A percentile compares a stretch with the other conserved stretches of the same genome.
phyloP scores from a whole-genome alignment of 2,113 vertebrate genomes.

The Melanerpes formicivorus region DNA sequence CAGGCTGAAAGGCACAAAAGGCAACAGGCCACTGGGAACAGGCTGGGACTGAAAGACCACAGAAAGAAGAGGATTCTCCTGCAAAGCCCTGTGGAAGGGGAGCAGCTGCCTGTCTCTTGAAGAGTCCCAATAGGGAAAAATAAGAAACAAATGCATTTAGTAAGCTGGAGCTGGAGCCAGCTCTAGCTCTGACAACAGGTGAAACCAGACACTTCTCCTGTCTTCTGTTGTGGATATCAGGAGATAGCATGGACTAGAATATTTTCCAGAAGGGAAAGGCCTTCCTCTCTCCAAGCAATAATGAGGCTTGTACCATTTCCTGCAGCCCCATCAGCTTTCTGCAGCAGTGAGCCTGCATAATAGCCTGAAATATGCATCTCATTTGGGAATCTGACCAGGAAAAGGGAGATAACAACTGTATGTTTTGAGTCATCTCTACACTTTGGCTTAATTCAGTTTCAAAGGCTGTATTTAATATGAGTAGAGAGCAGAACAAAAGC shows the following conservation, averaged over 20 bases:
- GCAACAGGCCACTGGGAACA: not conserved
- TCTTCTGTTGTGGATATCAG: not conserved
- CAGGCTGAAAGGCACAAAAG: not conserved
- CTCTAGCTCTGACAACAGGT: not conserved
- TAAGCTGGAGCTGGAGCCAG: not conserved
- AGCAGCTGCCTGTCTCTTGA: not conserved
- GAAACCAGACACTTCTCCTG: not conserved
- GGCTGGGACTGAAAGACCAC: not conserved
- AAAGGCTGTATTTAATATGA: not conserved
- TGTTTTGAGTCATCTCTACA: not conserved
- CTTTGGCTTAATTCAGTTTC: not conserved
- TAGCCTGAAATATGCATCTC: not conserved
- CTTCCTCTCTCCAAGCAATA: not conserved
- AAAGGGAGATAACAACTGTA: not conserved
- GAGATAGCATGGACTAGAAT: not conserved
- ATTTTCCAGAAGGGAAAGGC: not conserved
- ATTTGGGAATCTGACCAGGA: not conserved
- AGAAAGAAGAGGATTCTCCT: not conserved
- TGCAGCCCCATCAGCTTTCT: not conserved
- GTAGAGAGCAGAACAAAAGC: constrained; percentile 6
- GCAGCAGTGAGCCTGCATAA: not conserved
- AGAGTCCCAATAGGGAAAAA: not conserved
- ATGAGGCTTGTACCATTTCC: not conserved
- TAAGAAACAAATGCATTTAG: not conserved
- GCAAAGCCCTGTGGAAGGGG: not conserved